A percentile compares a stretch with the other conserved stretches of the same genome.
Evolutionary conservation across 2,113 vertebrate genomes (phyloP).

Genomic region (Sarotherodon lohbergeri): DNA sequence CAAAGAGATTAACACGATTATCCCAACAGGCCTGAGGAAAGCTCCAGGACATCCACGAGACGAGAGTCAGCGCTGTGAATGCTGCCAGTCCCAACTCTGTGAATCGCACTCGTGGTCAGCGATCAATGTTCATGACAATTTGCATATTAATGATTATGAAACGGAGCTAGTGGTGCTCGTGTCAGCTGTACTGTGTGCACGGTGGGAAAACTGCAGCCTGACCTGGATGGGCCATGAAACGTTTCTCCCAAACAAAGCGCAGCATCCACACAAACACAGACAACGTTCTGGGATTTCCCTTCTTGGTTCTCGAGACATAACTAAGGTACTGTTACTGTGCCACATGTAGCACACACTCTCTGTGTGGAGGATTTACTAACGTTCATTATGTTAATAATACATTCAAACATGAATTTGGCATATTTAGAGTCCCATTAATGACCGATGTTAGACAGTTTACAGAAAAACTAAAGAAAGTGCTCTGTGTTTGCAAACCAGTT

Average conservation of each 20-base stretch:
- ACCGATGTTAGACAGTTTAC: not conserved
- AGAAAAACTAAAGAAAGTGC: not conserved
- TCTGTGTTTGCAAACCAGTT: not conserved
- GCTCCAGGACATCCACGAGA: not conserved
- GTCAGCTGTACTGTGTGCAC: not conserved
- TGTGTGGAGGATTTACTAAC: not conserved
- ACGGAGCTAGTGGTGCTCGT: not conserved
- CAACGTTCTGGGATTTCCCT: rapidly evolving
- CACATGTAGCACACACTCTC: not conserved
- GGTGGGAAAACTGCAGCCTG: not conserved
- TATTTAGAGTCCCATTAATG: not conserved
- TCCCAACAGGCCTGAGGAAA: not conserved
- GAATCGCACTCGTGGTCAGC: not conserved
- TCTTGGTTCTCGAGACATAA: not conserved
- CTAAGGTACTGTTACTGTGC: not conserved
- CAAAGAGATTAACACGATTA: not conserved
- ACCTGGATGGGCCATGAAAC: not conserved
- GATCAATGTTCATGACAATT: not conserved
- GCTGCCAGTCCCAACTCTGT: not conserved
- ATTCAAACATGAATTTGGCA: not conserved
- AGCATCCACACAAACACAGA: not conserved
- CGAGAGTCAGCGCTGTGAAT: not conserved
- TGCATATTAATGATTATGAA: not conserved
- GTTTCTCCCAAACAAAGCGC: not conserved
- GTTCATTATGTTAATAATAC: not conserved